Conservation (phyloP, 2,888 invertebrate genomes). For the Seira musarum region DNA sequence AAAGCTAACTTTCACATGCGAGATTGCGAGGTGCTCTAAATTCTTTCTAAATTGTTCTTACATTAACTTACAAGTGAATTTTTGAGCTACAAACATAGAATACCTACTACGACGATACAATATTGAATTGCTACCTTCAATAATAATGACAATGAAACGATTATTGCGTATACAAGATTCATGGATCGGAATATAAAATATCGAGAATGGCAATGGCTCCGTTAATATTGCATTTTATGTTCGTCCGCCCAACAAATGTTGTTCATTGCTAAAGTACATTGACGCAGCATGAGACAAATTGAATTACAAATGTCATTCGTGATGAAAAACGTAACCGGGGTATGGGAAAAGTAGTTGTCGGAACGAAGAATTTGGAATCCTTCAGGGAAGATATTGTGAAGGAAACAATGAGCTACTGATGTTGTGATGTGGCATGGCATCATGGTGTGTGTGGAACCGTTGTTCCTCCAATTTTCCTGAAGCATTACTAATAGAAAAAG, state of each 20-base stretch:
- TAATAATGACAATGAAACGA: background rate
- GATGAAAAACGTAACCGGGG: background rate
- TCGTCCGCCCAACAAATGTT: background rate
- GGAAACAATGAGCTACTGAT: constrained; percentile 1
- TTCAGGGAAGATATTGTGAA: background rate
- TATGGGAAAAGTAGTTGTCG: background rate
- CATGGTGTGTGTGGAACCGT: background rate
- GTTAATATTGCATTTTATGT: constrained; percentile 8
- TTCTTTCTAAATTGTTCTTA: background rate
- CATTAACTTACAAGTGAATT: background rate
- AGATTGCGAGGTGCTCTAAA: background rate
- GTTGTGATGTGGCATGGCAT: background rate
- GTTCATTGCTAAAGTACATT: constrained; percentile 9
- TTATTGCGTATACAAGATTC: constrained; percentile 11
- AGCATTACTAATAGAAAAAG: background rate
- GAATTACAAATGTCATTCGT: constrained; percentile 46
- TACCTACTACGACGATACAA: too few species aligned
- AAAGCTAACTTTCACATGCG: background rate
- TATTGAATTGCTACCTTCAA: too few species aligned
- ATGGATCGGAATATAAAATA: background rate
- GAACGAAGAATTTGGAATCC: background rate
- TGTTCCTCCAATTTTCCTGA: background rate
- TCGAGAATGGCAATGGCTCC: constrained; percentile 8
- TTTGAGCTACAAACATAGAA: background rate
- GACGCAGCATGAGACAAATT: constrained; percentile 51